Evolutionary conservation across 1,140 invertebrate species (phyloP).

Genomic region (Zaprionus taronus): DNA sequence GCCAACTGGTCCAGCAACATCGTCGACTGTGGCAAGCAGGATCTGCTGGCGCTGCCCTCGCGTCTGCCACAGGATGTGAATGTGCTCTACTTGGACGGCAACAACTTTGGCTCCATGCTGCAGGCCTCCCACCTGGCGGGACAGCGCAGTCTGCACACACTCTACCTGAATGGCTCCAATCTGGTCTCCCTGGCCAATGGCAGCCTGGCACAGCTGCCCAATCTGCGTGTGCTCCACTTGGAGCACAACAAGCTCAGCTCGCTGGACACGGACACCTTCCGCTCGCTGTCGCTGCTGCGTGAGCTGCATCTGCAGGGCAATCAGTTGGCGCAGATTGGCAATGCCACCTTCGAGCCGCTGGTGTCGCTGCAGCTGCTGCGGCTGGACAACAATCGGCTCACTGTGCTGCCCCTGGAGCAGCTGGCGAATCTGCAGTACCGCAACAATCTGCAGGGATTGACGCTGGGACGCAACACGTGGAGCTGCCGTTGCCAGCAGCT

Average conservation of each 20-base stretch:
- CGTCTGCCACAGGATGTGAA: slow-evolving; percentile 95
- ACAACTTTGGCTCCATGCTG: slow-evolving; percentile 89
- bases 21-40: slow-evolving; percentile 91
- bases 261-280: slow-evolving; percentile 93
- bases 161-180: slow-evolving; percentile 93
- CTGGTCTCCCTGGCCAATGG: slow-evolving; percentile 93
- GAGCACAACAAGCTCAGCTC: slow-evolving; percentile 92
- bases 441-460: slow-evolving; percentile 88
- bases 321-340: slow-evolving; percentile 90
- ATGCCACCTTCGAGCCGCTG: slow-evolving; percentile 91
- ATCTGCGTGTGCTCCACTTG: slow-evolving; percentile 92
- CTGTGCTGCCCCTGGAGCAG: slow-evolving; percentile 85
- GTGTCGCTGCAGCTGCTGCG: slow-evolving; percentile 91
- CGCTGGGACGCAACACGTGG: slow-evolving; percentile 93
- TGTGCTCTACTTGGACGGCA: slow-evolving; percentile 95
- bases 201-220: slow-evolving; percentile 93
- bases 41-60: slow-evolving; percentile 88
- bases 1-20: slow-evolving; percentile 94
- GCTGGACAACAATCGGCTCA: slow-evolving; percentile 93
- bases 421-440: slow-evolving; percentile 68
- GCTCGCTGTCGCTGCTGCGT: slow-evolving; percentile 90
- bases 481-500: slow-evolving; percentile 95
- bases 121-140: slow-evolving; percentile 94
- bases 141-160: slow-evolving; percentile 91
- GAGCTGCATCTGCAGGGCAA: slow-evolving; percentile 96